phyloP scores from a whole-genome alignment of 1,140 invertebrate genomes.

The Cherax quadricarinatus region DNA sequence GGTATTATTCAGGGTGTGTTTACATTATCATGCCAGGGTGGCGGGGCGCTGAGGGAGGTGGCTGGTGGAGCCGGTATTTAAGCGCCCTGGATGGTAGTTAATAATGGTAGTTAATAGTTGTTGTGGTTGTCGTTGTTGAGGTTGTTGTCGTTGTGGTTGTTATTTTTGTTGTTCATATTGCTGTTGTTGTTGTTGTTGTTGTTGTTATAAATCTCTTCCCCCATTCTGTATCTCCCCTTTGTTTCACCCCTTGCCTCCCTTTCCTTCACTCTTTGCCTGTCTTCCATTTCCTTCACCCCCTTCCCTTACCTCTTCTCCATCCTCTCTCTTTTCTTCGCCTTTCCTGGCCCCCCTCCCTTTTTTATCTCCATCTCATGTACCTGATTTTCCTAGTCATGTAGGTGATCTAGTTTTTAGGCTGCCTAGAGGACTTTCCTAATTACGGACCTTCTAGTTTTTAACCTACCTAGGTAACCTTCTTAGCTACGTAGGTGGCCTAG shows the following conservation, averaged over 20 bases:
- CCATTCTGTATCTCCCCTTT: not conserved
- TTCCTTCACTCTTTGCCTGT: not conserved
- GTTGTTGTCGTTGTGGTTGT: too few relatives aligned
- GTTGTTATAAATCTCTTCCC: not conserved
- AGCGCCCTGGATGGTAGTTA: too few relatives aligned
- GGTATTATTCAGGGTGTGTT: too few relatives aligned
- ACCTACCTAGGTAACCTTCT: too few relatives aligned
- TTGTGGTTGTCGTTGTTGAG: not conserved
- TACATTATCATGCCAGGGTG: too few relatives aligned
- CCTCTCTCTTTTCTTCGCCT: not conserved
- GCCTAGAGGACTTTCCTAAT: too few relatives aligned
- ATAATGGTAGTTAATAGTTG: not conserved
- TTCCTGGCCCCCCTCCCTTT: not conserved
- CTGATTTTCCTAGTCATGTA: too few relatives aligned
- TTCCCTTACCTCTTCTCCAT: not conserved
- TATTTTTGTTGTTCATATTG: not conserved
- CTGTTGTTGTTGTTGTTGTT: not conserved
- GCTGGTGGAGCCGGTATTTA: too few relatives aligned
- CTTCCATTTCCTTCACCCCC: not conserved
- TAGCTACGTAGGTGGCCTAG: too few relatives aligned
- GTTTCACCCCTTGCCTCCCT: not conserved
- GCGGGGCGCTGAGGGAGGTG: too few relatives aligned
- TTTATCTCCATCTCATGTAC: not conserved
- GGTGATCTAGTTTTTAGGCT: too few relatives aligned
- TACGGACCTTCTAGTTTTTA: too few relatives aligned